Evolutionary conservation across 2,113 vertebrate genomes (phyloP).

Genomic region (Trematomus loennbergii): DNA sequence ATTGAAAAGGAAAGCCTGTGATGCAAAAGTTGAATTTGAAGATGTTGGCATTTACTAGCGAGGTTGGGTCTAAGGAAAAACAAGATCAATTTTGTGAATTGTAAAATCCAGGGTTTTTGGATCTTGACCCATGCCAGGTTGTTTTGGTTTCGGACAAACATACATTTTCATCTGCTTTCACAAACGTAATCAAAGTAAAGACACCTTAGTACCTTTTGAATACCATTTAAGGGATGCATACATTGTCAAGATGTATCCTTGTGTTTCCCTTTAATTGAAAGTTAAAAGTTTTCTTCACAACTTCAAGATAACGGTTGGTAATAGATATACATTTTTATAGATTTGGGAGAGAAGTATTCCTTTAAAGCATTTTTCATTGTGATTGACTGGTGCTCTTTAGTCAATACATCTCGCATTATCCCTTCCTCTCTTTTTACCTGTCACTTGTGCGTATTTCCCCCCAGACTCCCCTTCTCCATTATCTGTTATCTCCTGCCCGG

Average conservation of each 20-base stretch:
- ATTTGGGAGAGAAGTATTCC: neutral
- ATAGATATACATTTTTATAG: no score
- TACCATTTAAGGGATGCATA: neutral
- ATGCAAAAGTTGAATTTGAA: neutral
- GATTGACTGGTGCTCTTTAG: slow-evolving; percentile 4
- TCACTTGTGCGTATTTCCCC: neutral
- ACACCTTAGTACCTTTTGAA: neutral
- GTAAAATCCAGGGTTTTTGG: neutral
- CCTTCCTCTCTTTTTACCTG: neutral
- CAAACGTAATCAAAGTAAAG: neutral
- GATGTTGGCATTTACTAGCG: neutral
- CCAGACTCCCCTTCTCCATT: neutral
- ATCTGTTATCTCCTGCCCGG: slow-evolving; percentile 16
- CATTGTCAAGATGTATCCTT: neutral
- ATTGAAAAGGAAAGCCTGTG: neutral
- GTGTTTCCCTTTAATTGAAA: neutral
- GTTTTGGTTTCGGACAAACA: neutral
- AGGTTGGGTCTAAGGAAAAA: neutral
- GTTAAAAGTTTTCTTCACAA: no score
- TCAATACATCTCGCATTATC: slow-evolving; percentile 2
- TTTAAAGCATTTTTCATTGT: slow-evolving; percentile 5
- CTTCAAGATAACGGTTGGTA: no score
- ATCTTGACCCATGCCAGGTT: neutral
- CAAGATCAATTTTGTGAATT: neutral
- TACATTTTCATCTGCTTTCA: neutral